Evolutionary conservation across 2,113 vertebrate species (phyloP), one percentile per base, ranked within the genome.

Genomic region (Cercopithecus mona): DNA sequence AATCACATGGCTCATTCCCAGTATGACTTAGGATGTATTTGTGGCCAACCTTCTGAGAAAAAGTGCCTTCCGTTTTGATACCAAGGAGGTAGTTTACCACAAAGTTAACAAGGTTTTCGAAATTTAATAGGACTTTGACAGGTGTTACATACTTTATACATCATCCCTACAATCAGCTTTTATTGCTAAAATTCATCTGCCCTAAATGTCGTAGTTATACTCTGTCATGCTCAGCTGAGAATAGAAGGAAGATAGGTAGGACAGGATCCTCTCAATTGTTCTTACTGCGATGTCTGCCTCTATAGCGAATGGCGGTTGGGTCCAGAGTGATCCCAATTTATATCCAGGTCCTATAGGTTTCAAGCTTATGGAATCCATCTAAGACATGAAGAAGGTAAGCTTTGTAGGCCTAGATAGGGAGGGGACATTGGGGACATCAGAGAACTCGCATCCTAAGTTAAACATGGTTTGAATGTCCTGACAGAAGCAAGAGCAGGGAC

Each of bases 31-130:
- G 59, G 23, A 30, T 48, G 43, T 80, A 5, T 90, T 88, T 75
- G 30, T 75, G 61, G 40, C 66, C 16, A 14, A 76, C 45, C 17
- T 92, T 45, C 45, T 93, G 76, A 90, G 75, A 88, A 96, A 96
- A 94, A 78, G 5, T 75, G 22, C 11, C 48, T 90, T 96, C 30
- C 79, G 22, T 90, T 83, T 80, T 92, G 84, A 88, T 59, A 84
- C 9, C 16, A 16, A 83, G 18, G 68, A 66, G 61, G 48, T 59
- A 48, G 48, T 64, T 91, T 9, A 80, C n/a, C 45, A 61, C 40
- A 73, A 70, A 92, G 27, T 90, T 92, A 81, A 55, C 43, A 95
- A 87, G 52, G 50, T n/a, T 80, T 73, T 84, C 52, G 72, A 38
- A 82, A 48, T 64, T 79, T 72, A 72, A 27, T 45, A 52, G 59